phyloP scores from a whole-genome alignment of 2,113 vertebrate genomes.

The Ctenomys sociabilis region DNA sequence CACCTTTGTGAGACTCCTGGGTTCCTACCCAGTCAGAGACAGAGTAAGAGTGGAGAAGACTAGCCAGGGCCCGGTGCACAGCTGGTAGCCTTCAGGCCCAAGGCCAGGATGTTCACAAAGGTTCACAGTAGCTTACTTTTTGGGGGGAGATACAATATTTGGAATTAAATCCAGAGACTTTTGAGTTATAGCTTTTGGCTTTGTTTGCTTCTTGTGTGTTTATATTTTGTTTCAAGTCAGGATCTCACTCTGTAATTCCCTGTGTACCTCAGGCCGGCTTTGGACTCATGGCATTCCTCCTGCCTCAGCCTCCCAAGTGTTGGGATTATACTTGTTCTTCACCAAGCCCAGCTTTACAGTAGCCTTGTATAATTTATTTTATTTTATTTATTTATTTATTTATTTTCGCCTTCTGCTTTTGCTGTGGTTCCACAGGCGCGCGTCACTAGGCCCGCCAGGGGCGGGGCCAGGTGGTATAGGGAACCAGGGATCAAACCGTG shows the following conservation, averaged over 20 bases:
- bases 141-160: not conserved
- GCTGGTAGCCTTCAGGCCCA: not conserved
- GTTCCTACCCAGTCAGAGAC: not conserved
- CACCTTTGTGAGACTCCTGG: not conserved
- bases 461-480: too few species aligned
- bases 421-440: too few species aligned
- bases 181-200: not conserved
- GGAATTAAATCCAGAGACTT: not conserved
- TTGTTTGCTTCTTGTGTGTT: not conserved
- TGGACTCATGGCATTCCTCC: not conserved
- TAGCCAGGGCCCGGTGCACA: not conserved
- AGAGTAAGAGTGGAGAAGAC: not conserved
- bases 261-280: not conserved
- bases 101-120: constrained; percentile 37
- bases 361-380: constrained; percentile 74
- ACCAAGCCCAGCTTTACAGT: not conserved
- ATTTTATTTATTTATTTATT: too few species aligned
- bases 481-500: too few species aligned
- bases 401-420: too few species aligned
- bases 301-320: not conserved
- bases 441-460: too few species aligned
- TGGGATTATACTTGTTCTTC: not conserved
- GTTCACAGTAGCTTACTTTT: not conserved
- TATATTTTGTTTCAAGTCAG: not conserved
- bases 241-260: not conserved